Conservation (phyloP, 2,113 vertebrate genomes). For the Corydoras maculifer region DNA sequence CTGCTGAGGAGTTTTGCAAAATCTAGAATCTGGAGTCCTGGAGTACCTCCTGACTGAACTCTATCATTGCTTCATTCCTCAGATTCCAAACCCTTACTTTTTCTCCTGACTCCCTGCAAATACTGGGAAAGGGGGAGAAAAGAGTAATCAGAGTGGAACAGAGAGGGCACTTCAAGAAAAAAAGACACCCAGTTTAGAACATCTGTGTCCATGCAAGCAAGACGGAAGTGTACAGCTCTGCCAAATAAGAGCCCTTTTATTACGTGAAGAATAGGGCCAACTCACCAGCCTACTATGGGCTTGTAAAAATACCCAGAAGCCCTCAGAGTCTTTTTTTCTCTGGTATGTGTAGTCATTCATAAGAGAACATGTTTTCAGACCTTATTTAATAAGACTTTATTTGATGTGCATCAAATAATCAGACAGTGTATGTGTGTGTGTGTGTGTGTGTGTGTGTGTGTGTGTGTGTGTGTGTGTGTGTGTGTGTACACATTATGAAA, state of each 20-base stretch:
- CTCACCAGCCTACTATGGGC: conserved; percentile 22
- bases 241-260: conserved; percentile 37
- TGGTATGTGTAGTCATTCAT: conserved; percentile 2
- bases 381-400: too few species aligned
- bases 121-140: conserved; percentile 16
- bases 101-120: conserved; percentile 48
- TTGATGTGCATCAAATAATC: too few species aligned
- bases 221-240: conserved; percentile 51
- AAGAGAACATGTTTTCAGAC: too few species aligned
- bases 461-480: too few species aligned
- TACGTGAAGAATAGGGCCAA: conserved; percentile 30
- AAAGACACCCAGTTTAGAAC: conserved; percentile 38
- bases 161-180: conserved; percentile 41
- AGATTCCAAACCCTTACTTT: conserved; percentile 64
- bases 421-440: too few species aligned
- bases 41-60: conserved; percentile 54
- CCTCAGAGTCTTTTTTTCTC: conserved; percentile 6
- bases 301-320: conserved; percentile 11
- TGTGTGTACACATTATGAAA: too few species aligned
- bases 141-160: conserved; percentile 34
- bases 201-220: conserved; percentile 48
- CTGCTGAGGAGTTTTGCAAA: conserved; percentile 36
- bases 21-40: conserved; percentile 42
- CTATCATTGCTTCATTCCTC: conserved; percentile 62
- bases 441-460: too few species aligned